A percentile compares a stretch with the other conserved stretches of the same genome.
Evolutionary conservation across 2,888 invertebrate genomes (phyloP).

Genomic region (Cylindroiulus punctatus): DNA sequence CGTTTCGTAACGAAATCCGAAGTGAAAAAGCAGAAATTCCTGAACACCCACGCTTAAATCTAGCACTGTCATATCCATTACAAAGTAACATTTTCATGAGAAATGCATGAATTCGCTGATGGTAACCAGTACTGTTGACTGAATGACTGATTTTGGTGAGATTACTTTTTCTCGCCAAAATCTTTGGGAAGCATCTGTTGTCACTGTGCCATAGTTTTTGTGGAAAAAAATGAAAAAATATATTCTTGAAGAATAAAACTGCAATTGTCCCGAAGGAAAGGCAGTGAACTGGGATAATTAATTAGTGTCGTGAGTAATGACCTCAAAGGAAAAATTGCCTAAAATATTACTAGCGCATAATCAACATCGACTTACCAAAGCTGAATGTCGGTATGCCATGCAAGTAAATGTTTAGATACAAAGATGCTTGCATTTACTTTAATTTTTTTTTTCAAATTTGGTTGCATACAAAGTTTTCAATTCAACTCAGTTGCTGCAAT

Average conservation of each 20-base stretch:
- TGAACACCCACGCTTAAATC: neutral
- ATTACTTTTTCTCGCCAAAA: slow-evolving; percentile 13
- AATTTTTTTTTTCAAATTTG: neutral
- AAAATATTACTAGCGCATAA: neutral
- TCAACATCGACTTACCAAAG: neutral
- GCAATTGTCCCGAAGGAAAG: neutral
- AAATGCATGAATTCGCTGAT: neutral
- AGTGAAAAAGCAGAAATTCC: slow-evolving; percentile 17
- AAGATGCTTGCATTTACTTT: neutral
- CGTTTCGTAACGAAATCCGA: slow-evolving; percentile 19
- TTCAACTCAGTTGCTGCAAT: too few species aligned
- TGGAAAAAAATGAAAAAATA: neutral
- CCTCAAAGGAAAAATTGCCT: neutral
- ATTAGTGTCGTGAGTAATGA: slow-evolving; percentile 25
- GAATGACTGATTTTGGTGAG: slow-evolving; percentile 27
- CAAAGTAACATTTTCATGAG: slow-evolving; percentile 9
- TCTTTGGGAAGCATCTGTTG: neutral
- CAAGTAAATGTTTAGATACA: neutral
- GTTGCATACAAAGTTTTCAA: too few species aligned
- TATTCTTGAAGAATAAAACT: neutral
- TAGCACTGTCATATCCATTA: neutral
- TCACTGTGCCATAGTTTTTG: neutral
- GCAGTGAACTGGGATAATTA: neutral
- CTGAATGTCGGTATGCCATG: neutral
- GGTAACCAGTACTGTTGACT: neutral